Evolutionary conservation across 2,888 invertebrate species (phyloP), one percentile per base, ranked within the genome.

Genomic region (Pseudococcus longispinus): DNA sequence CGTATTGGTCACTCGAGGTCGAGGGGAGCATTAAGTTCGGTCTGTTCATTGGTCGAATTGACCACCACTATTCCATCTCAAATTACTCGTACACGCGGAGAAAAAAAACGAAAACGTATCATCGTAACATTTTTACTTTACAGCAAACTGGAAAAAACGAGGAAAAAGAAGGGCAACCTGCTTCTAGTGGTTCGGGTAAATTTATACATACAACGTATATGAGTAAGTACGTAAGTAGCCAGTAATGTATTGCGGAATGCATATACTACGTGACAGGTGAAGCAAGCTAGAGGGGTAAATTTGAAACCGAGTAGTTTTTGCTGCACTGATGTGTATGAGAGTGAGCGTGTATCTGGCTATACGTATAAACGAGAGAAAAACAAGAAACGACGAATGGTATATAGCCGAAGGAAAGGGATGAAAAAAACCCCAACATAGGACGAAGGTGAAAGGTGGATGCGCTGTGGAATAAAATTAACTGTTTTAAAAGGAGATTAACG

Each of bases 401-500:
- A n/a, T 46, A 46, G 8, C 37, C 0, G 9, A 37, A 37, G 8
- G 15, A 55, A 5, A n/a, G 55, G 4, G n/a, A 55, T 2, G 6
- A 51, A n/a, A 55, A 46, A 46, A 46, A 15, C 9, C 13, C 13
- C 11, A n/a, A 55, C 55, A 0, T n/a, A 20, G 6, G 55, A 55
- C 55, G 20, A 15, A 11, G 13, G 13, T 13, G 44, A 46, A 46
- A 13, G 44, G 44, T 15, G 44, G 44, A 46, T 11, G 15, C 60
- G 60, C 11, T 23, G 23, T 11, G 11, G 77, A 80, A 80, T 80
- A 42, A 80, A 80, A 80, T 80, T 80, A 80, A 80, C 77, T 42
- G 37, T 42, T 80, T 80, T 42, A 80, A 80, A 42, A 80, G 70
- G 11, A 70, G 77, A 80, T 80, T 80, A 80, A 42, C 77, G 42